phyloP scores from a whole-genome alignment of 2,888 invertebrate species.

The Andrena hattorfiana region DNA sequence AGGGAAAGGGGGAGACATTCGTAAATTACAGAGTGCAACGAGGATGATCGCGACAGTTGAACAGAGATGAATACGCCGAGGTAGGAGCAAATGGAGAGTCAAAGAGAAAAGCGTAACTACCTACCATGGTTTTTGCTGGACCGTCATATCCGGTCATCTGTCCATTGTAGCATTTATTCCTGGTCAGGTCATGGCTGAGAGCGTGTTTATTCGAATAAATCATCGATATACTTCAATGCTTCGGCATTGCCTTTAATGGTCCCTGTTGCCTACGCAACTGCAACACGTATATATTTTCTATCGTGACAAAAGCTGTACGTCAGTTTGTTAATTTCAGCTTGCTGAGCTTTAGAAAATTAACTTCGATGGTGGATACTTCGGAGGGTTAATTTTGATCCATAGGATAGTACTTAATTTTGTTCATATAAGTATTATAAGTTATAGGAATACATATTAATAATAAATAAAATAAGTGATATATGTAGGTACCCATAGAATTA shows the following conservation, averaged over 20 bases:
- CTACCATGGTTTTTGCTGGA: slow-evolving; percentile 78
- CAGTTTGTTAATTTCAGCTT: neutral
- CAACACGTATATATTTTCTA: neutral
- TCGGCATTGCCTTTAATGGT: slow-evolving; percentile 13
- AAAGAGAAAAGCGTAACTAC: slow-evolving; percentile 77
- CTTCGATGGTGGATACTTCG: too few relatives aligned
- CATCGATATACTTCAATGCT: slow-evolving; percentile 70
- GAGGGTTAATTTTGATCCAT: too few relatives aligned
- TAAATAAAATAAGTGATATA: too few relatives aligned
- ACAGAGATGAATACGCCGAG: slow-evolving; percentile 58
- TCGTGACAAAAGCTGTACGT: too few relatives aligned
- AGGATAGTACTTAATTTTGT: too few relatives aligned
- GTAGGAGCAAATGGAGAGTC: slow-evolving; percentile 57
- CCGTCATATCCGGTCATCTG: slow-evolving; percentile 83
- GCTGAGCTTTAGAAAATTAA: neutral
- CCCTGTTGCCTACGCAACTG: neutral
- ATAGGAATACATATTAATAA: too few relatives aligned
- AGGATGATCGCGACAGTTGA: slow-evolving; percentile 26
- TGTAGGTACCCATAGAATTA: too few relatives aligned
- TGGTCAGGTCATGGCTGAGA: slow-evolving; percentile 72
- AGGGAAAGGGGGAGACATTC: slow-evolving; percentile 49
- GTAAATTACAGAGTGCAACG: slow-evolving; percentile 52
- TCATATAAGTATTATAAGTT: too few relatives aligned
- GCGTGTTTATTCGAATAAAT: slow-evolving; percentile 83
- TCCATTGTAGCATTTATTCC: slow-evolving; percentile 73